Base-by-base conservation (phyloP, 2,888 invertebrate species). In the Apodemia hepburni region DNA sequence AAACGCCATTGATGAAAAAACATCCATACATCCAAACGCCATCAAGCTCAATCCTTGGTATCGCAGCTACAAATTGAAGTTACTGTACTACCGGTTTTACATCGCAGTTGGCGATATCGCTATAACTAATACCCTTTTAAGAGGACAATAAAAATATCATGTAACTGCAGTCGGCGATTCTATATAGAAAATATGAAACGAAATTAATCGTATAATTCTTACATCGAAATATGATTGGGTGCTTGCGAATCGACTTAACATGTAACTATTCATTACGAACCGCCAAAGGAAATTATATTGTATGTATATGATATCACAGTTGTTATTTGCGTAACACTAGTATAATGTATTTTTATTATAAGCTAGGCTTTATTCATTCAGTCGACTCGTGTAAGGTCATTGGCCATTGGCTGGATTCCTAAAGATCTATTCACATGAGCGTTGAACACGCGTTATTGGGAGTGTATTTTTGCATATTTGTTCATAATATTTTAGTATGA, bases 191-290 rank as follows among this genome's bases (percentile, higher is more conserved):
- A 62, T 62, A 61, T 67, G 68, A 67, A 64, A 69, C 67, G 67
- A 71, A 69, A 71, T 70, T 72, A 72, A 72, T 72, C 70, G 70
- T 70, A 71, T 69, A 70, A 69, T 68, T 69, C 66, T 69, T 70
- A 69, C 70, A 69, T 70, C 69, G 71, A 71, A 70, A 71, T 70
- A 72, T 71, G 73, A 73, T 72, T 71, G 76, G 74, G 69, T 77
- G 74, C 73, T 72, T 70, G 72, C 71, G 70, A 71, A 75, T 75
- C 75, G 71, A 71, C 62, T 71, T 74, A 73, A 75, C 74, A 71
- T 67, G 72, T 69, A 73, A 72, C 77, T 75, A 76, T 74, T 72
- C 70, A 74, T 76, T 74, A 70, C 64, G 58, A 51, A 18, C 29
- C 47, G 54, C 59, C 64, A 65, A 61, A 18, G 58, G 51, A 66